Evolutionary conservation across 2,113 vertebrate genomes (phyloP), one percentile per base, ranked within the genome.

Genomic region (Diglossa brunneiventris): DNA sequence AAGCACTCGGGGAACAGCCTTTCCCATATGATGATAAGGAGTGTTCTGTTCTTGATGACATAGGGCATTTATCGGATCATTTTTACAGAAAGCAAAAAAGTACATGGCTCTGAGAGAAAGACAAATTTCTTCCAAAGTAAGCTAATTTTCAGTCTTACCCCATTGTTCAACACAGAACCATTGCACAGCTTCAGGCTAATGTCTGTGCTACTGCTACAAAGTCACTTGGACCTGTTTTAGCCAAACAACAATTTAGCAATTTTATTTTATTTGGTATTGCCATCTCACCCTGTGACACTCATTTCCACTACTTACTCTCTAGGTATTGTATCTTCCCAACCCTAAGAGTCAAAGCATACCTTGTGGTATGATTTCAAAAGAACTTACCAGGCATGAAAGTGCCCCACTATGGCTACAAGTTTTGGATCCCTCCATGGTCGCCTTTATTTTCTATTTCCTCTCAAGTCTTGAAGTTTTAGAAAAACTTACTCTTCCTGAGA

Each of bases 31-130:
- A 46, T 27, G 15, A 78, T 64, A 58, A 44, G 21, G 30, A 56
- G 75, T 56, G 4, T 59, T 79, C 28, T 72, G 7, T 33, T 75
- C 39, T 68, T 68, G 49, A 55, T 2, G 3, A 70, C n/a, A 75
- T 3, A 67, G 20, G 24, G 1, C 7, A 42, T 47, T 72, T 63
- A 28, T 35, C 0, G 0, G 33, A 55, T 9, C 9, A 52, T 46
- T 87, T 86, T 73, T 73, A 42, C 3, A 31, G 15, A 55, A 20
- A 68, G 10, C 0, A 0, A 55, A 0, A 55, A 90, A 81, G 24
- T 15, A 49, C 0, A 0, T 53, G 46, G 6, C 13, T 39, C 24
- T 42, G 22, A 70, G 15, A 52, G 22, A 59, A 86, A 55, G 10
- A 23, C 47, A 78, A 89, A 42, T 4, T 58, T 74, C 47, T 50